A percentile compares a stretch with the other conserved stretches of the same genome.
Conservation (phyloP, 64 coral and sea anemone species). For the Exaiptasia diaphana region DNA sequence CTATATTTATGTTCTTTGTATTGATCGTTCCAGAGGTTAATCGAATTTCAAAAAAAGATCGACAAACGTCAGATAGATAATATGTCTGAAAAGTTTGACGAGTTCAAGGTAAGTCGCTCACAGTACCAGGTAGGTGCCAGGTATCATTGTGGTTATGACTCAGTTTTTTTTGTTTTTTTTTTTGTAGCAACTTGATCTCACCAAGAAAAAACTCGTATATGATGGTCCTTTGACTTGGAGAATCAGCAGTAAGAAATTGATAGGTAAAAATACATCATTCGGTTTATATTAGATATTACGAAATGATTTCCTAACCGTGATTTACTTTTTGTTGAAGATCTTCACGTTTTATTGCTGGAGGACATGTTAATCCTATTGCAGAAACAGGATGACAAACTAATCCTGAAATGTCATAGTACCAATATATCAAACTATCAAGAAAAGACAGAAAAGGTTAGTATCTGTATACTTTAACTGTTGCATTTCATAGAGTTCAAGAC, state of each 20-base stretch:
- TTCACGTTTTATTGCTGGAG: conserved; percentile 89
- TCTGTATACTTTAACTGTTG: neutral
- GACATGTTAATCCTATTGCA: conserved; percentile 89
- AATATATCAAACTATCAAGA: conserved; percentile 81
- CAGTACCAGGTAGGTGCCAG: neutral
- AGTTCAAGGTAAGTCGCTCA: conserved; percentile 64
- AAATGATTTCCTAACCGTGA: too few species aligned
- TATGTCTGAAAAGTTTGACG: conserved; percentile 64
- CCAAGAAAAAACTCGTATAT: conserved; percentile 88
- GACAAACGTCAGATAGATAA: conserved; percentile 87
- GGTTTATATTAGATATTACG: neutral
- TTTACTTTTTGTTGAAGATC: conserved; percentile 48
- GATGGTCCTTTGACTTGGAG: conserved; percentile 94
- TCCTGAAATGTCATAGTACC: conserved; percentile 88
- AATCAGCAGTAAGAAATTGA: conserved; percentile 91
- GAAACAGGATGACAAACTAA: conserved; percentile 90
- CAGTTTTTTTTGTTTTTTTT: neutral
- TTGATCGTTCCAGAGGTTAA: conserved; percentile 50
- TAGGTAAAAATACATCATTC: conserved; percentile 66
- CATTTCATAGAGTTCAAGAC: neutral
- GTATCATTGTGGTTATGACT: too few species aligned
- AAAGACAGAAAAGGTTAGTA: conserved; percentile 71
- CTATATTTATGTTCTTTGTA: neutral
- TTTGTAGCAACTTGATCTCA: conserved; percentile 77
- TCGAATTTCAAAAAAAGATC: conserved; percentile 89